These are phyloP conservation scores for Rhyacichthys aspro DNA, from an alignment of 2,797 vertebrate genomes.

Conservation along the genomic window DNA sequence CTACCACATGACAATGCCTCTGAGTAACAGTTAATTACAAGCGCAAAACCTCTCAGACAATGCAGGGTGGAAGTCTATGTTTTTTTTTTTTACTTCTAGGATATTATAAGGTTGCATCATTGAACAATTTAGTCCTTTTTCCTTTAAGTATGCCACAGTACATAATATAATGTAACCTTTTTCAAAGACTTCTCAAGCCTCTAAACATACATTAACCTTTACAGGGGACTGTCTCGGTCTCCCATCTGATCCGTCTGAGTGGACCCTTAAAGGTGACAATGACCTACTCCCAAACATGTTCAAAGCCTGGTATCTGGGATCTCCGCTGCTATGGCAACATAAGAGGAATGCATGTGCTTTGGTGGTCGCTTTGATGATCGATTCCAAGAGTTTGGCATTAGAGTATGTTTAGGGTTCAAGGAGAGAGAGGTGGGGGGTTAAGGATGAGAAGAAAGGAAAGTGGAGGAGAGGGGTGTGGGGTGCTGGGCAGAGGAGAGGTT, in stretches of 20 bases:
- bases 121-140: not conserved
- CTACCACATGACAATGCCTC: too few relatives aligned
- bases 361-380: slow-evolving; percentile 73
- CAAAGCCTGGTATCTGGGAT: slow-evolving; percentile 57
- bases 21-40: too few relatives aligned
- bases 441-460: slow-evolving; percentile 52
- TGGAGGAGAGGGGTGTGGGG: slow-evolving; percentile 33
- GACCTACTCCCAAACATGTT: slow-evolving; percentile 57
- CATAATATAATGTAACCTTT: slow-evolving; percentile 13
- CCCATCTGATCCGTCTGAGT: slow-evolving; percentile 43
- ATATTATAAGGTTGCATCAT: not conserved
- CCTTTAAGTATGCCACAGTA: not conserved
- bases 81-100: too few relatives aligned
- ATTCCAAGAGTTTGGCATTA: slow-evolving; percentile 65
- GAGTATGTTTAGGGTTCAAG: slow-evolving; percentile 72
- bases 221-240: slow-evolving; percentile 28
- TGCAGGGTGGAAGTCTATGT: too few relatives aligned
- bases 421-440: slow-evolving; percentile 41
- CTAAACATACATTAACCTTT: slow-evolving; percentile 56
- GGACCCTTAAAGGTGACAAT: slow-evolving; percentile 61
- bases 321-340: slow-evolving; percentile 66
- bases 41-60: too few relatives aligned
- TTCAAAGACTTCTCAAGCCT: slow-evolving; percentile 14
- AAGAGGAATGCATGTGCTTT: slow-evolving; percentile 53
- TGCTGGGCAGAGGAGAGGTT: slow-evolving; percentile 53